Conservation (phyloP, 2,888 invertebrate genomes). For the Spilosoma lubricipeda region DNA sequence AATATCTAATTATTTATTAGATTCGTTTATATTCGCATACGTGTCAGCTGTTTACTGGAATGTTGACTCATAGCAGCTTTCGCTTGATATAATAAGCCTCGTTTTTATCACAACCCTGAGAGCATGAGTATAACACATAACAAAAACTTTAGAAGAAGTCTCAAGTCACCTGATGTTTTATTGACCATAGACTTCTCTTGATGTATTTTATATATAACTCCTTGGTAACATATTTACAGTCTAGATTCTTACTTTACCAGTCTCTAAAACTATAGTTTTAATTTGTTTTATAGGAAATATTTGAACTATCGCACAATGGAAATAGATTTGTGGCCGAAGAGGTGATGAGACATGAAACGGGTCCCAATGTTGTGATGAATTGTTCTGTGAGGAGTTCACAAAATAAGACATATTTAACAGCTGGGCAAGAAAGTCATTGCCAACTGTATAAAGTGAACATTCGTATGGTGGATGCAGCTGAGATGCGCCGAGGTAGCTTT, state of each 20-base stretch:
- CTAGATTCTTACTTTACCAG: background rate
- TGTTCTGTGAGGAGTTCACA: slow-evolving; percentile 91
- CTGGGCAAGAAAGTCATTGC: slow-evolving; percentile 97
- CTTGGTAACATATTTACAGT: background rate
- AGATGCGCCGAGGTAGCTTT: slow-evolving; percentile 86
- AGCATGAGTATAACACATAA: slow-evolving; percentile 11
- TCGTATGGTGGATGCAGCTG: slow-evolving; percentile 85
- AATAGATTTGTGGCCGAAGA: slow-evolving; percentile 94
- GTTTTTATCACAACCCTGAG: slow-evolving; percentile 25
- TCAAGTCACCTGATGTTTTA: slow-evolving; percentile 1
- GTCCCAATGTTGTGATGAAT: slow-evolving; percentile 96
- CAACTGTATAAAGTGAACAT: slow-evolving; percentile 92
- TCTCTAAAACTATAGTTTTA: background rate
- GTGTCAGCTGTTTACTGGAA: slow-evolving; percentile 63
- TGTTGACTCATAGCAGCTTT: slow-evolving; percentile 41
- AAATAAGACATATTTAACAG: slow-evolving; percentile 92
- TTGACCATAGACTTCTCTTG: slow-evolving; percentile 1
- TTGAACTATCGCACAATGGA: slow-evolving; percentile 95
- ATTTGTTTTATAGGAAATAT: slow-evolving; percentile 91
- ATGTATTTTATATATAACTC: background rate
- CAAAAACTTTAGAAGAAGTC: background rate
- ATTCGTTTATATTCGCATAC: slow-evolving; percentile 50
- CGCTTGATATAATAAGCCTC: slow-evolving; percentile 16
- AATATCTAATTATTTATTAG: slow-evolving; percentile 29
- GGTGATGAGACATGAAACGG: slow-evolving; percentile 95